phyloP scores from a whole-genome alignment of 2,797 vertebrate genomes.

The Sebastes kiyomatsui region DNA sequence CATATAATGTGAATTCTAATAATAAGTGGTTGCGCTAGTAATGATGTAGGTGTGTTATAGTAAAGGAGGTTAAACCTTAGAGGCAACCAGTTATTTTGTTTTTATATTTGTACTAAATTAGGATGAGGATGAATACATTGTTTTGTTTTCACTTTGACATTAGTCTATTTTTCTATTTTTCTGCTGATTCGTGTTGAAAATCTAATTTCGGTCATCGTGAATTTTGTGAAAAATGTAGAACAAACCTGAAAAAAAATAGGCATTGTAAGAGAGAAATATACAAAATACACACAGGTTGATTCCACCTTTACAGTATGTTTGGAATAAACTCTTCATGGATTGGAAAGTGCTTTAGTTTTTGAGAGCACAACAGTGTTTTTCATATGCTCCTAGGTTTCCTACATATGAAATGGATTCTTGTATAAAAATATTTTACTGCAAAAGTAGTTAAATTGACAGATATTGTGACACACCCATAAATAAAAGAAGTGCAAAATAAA shows the following conservation, averaged over 20 bases:
- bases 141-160: conserved; percentile 3
- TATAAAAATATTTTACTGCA: too few species aligned
- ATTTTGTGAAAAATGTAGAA: neutral
- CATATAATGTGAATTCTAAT: neutral
- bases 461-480: too few species aligned
- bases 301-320: neutral
- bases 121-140: neutral
- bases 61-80: neutral
- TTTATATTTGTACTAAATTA: neutral
- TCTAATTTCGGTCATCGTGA: neutral
- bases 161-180: neutral
- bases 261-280: neutral
- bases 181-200: neutral
- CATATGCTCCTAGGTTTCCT: too few species aligned
- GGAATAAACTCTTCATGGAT: neutral
- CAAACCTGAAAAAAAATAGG: neutral
- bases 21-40: neutral
- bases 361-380: too few species aligned
- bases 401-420: too few species aligned
- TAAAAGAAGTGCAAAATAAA: too few species aligned
- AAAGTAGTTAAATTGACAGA: too few species aligned
- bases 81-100: neutral
- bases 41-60: neutral
- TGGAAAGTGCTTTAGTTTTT: too few species aligned
- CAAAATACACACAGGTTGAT: neutral